phyloP scores from a whole-genome alignment of 1,140 invertebrate species.

The Tetramorium simillimum region DNA sequence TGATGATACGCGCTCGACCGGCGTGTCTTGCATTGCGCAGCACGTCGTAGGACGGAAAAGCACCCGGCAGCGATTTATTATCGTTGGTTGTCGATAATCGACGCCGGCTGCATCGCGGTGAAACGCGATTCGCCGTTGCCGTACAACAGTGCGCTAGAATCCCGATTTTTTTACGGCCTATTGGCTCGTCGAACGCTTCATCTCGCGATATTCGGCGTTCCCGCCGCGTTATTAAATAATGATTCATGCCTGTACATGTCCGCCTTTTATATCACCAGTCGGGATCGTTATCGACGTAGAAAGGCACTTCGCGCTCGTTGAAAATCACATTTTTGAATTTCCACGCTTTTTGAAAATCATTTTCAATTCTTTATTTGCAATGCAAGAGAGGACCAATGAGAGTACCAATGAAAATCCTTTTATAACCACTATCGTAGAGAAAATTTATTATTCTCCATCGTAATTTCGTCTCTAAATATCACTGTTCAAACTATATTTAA shows the following conservation, averaged over 20 bases:
- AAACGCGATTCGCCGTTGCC: slow-evolving; percentile 53
- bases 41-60: slow-evolving; percentile 54
- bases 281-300: neutral
- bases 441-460: neutral
- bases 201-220: slow-evolving; percentile 25
- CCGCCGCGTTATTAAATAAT: slow-evolving; percentile 53
- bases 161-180: slow-evolving; percentile 68
- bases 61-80: slow-evolving; percentile 65
- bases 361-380: neutral
- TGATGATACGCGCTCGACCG: slow-evolving; percentile 53
- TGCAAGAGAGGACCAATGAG: neutral
- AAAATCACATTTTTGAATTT: neutral
- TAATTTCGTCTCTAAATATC: neutral
- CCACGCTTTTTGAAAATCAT: neutral
- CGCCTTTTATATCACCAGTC: slow-evolving; percentile 13
- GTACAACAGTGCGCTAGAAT: slow-evolving; percentile 15
- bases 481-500: neutral
- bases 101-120: slow-evolving; percentile 62
- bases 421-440: neutral
- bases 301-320: neutral
- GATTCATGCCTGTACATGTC: slow-evolving; percentile 16
- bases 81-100: slow-evolving; percentile 70
- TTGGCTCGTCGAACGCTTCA: slow-evolving; percentile 61
- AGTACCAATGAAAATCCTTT: neutral
- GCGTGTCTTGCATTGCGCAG: slow-evolving; percentile 63